Percentiles rank a stretch among this genome's conserved stretches.
phyloP scores from a whole-genome alignment of 2,113 vertebrate genomes.

The Atractosteus spatula region DNA sequence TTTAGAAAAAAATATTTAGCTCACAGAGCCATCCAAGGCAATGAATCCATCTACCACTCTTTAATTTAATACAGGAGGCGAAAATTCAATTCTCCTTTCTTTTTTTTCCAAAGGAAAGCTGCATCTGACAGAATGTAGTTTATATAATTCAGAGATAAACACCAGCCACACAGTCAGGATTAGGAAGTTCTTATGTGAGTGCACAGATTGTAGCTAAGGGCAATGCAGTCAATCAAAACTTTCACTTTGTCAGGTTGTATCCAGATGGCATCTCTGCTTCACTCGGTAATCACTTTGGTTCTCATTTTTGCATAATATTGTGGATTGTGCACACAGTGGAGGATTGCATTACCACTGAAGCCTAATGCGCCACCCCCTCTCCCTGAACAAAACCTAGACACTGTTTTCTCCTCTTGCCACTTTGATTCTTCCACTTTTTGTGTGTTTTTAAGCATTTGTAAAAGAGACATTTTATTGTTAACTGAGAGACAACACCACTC shows the following conservation, averaged over 20 bases:
- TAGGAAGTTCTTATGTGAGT: constrained; percentile 1
- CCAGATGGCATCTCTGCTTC: constrained; percentile 18
- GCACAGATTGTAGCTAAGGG: constrained; percentile 22
- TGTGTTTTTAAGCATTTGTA: no score
- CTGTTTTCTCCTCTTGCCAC: no score
- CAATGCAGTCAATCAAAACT: constrained; percentile 28
- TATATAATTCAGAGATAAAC: constrained; percentile 15
- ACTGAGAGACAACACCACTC: no score
- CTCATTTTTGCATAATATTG: not conserved
- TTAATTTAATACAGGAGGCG: no score
- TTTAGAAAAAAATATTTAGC: no score
- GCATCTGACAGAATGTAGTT: not conserved
- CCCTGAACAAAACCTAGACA: not conserved
- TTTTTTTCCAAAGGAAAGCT: not conserved
- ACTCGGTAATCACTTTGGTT: constrained; percentile 1
- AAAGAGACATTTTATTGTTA: no score
- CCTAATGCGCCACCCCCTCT: not conserved
- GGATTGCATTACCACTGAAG: no score
- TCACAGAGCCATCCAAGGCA: no score
- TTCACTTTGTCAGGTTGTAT: constrained; percentile 9
- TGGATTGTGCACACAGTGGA: not conserved
- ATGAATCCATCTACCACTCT: no score
- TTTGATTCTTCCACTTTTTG: not conserved
- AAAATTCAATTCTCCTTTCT: no score
- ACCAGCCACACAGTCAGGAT: constrained; percentile 4